Evolutionary conservation across 2,888 invertebrate species (phyloP), one percentile per base, ranked within the genome.

Genomic region (Leistus spinibarbis): DNA sequence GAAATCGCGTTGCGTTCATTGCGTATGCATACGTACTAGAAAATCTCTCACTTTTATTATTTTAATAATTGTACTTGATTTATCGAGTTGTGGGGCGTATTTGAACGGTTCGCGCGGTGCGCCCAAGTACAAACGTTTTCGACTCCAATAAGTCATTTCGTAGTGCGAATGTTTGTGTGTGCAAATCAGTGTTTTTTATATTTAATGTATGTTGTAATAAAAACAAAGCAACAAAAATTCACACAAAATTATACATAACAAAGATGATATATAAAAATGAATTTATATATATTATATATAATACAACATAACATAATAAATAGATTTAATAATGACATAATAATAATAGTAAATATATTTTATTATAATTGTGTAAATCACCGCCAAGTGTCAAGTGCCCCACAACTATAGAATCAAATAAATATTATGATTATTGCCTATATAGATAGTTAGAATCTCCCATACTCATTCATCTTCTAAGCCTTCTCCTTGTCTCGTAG

Each of bases 91-190:
- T n/a, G 40, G 40, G 40, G 40, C 40, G 13, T 40, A 40, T 40
- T 40, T n/a, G n/a, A 40, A 7, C 40, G 40, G 40, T 40, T 40
- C 64, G 65, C 64, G 65, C 65, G 71, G 54, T 64, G 13, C 40
- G 54, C 56, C 54, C 71, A 71, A 71, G 71, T 71, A 71, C 71
- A 71, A 71, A 71, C 65, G 24, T 71, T 70, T 70, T 70, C 70
- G 70, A 70, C 70, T 70, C 54, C 64, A 71, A 40, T 40, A 40
- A 65, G 71, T 71, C 71, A 24, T 24, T 24, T 24, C 24, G 24
- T 24, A 24, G 40, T 40, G 40, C 40, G 40, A 40, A 40, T 40
- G 40, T 40, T 40, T 40, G 4, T 40, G 40, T 40, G 5, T 13
- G 40, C 40, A 10, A 40, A 40, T 40, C 7, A 40, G 13, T 40